Evolutionary conservation across 2,888 invertebrate species (phyloP).

Genomic region (Nymphalis polychloros): DNA sequence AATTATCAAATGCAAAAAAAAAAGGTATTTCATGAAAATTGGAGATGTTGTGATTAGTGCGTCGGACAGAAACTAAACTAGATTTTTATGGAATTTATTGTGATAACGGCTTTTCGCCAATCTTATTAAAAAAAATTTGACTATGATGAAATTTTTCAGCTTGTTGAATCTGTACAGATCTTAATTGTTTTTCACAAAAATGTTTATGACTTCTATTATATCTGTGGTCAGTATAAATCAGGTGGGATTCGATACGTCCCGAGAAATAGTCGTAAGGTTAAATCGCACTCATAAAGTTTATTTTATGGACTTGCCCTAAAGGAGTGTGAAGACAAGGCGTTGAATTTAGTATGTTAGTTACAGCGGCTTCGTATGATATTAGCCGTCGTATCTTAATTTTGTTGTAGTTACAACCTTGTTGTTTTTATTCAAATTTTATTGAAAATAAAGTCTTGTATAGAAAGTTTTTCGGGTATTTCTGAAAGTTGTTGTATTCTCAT

Average conservation of each 20-base stretch:
- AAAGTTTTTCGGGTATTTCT: not conserved
- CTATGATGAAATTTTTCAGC: no score
- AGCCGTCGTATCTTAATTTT: slow-evolving; percentile 4
- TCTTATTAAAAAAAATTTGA: no score
- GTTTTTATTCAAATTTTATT: slow-evolving; percentile 8
- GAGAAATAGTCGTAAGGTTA: slow-evolving; percentile 37
- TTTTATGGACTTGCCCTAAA: slow-evolving; percentile 35
- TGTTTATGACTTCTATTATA: slow-evolving; percentile 19
- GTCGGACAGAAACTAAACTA: no score
- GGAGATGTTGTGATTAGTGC: no score
- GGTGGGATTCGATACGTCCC: slow-evolving; percentile 36
- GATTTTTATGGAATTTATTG: no score
- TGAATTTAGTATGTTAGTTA: not conserved
- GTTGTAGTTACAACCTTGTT: slow-evolving; percentile 14
- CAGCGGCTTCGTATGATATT: not conserved
- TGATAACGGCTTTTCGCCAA: no score
- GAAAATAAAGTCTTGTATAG: not conserved
- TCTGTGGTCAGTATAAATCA: slow-evolving; percentile 33
- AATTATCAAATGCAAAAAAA: no score
- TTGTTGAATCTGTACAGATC: no score
- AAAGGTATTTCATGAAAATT: no score
- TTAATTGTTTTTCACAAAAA: not conserved
- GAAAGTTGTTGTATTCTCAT: no score
- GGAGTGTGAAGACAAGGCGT: slow-evolving; percentile 16
- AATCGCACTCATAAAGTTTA: slow-evolving; percentile 35